These are phyloP conservation scores for Heliornis fulica DNA, from an alignment of 2,113 vertebrate species.

Conservation along the genomic window DNA sequence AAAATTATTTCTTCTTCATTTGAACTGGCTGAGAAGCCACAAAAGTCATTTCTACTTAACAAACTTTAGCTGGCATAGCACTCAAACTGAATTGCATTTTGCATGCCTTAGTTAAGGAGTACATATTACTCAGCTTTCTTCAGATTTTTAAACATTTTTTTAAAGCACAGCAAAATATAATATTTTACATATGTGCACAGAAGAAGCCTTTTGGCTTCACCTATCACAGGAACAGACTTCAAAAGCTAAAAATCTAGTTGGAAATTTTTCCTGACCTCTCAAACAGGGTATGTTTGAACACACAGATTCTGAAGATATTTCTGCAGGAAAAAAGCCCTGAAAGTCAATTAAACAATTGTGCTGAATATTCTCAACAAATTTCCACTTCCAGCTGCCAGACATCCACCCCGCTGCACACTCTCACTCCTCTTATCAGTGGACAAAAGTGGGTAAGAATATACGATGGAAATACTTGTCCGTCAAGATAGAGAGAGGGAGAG, in stretches of 20 bases:
- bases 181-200: accelerated
- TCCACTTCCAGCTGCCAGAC: not conserved
- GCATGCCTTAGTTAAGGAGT: not conserved
- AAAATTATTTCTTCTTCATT: not conserved
- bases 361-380: not conserved
- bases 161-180: no score
- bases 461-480: not conserved
- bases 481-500: not conserved
- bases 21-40: not conserved
- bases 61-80: not conserved
- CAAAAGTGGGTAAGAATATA: not conserved
- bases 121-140: not conserved
- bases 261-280: not conserved
- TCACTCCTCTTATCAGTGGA: not conserved
- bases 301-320: not conserved
- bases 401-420: not conserved
- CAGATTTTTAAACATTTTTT: not conserved
- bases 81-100: not conserved
- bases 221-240: not conserved
- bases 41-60: not conserved
- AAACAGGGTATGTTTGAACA: accelerated
- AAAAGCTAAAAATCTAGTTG: not conserved
- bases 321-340: not conserved
- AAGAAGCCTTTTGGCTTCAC: not conserved
- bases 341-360: not conserved